phyloP scores from a whole-genome alignment of 2,888 invertebrate species.

The Sminthurides aquaticus region DNA sequence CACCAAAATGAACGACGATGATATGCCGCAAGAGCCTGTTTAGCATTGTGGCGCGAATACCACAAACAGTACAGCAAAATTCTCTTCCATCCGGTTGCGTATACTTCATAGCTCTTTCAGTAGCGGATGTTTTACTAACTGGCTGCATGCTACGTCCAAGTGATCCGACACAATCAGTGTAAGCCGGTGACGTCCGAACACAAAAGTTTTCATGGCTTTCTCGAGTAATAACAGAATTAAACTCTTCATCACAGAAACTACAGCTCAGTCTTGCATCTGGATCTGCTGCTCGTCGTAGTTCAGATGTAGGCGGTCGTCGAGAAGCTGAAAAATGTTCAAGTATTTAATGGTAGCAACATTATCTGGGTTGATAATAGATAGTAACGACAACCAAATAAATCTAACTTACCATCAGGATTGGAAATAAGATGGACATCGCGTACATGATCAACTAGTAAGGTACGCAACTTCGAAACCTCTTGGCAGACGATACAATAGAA shows the following conservation, averaged over 20 bases:
- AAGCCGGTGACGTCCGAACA: background rate
- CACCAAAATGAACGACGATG: conserved; percentile 15
- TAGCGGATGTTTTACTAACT: background rate
- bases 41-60: conserved; percentile 3
- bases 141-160: background rate
- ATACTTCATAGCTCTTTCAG: background rate
- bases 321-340: no score
- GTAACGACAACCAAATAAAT: no score
- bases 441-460: conserved; percentile 18
- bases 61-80: conserved; percentile 15
- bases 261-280: background rate
- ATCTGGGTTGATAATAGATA: no score
- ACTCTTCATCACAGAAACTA: conserved; percentile 8
- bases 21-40: conserved; percentile 10
- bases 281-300: background rate
- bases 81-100: background rate
- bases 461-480: conserved; percentile 11
- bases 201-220: conserved; percentile 9
- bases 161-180: background rate
- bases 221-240: background rate
- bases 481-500: conserved; percentile 17
- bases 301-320: no score
- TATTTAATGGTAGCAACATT: no score
- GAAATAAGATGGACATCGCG: conserved; percentile 10
- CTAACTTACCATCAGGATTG: background rate